These are phyloP conservation scores for Platycheirus rosarum DNA, from an alignment of 2,888 invertebrate species.

Conservation along the genomic window DNA sequence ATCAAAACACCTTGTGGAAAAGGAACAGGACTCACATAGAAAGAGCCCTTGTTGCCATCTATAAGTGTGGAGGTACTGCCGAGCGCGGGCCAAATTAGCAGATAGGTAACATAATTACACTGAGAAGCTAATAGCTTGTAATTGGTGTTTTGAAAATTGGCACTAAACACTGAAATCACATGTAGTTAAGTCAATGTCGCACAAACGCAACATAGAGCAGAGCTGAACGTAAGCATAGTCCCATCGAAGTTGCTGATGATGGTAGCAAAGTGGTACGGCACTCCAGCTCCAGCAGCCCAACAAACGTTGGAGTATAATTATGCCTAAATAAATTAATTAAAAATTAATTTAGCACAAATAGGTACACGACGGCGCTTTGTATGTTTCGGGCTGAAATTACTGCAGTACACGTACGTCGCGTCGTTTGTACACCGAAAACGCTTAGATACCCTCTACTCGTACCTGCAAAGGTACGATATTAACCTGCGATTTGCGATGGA, in stretches of 20 bases:
- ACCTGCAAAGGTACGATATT: background rate
- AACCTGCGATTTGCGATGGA: constrained; percentile 32
- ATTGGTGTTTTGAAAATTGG: constrained; percentile 67
- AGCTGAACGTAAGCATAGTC: background rate
- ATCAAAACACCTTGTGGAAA: constrained; percentile 23
- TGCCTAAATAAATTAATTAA: constrained; percentile 65
- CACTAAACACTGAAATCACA: constrained; percentile 56
- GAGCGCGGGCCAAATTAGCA: constrained; percentile 28
- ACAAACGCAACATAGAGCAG: background rate
- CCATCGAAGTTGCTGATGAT: background rate
- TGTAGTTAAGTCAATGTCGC: constrained; percentile 45
- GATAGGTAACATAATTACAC: constrained; percentile 51
- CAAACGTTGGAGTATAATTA: constrained; percentile 55
- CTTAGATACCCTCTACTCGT: background rate
- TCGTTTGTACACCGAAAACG: too few relatives aligned
- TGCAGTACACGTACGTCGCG: constrained; percentile 8
- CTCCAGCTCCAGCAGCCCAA: background rate
- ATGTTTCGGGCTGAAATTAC: constrained; percentile 28
- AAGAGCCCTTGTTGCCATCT: background rate
- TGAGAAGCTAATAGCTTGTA: constrained; percentile 58
- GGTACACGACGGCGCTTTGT: constrained; percentile 20
- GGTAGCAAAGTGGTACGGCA: background rate
- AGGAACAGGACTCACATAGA: background rate
- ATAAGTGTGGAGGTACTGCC: too few relatives aligned
- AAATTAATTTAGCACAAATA: constrained; percentile 45